These are phyloP conservation scores for Polypterus bichir DNA, from an alignment of 2,113 vertebrate species.

Conservation along the genomic window DNA sequence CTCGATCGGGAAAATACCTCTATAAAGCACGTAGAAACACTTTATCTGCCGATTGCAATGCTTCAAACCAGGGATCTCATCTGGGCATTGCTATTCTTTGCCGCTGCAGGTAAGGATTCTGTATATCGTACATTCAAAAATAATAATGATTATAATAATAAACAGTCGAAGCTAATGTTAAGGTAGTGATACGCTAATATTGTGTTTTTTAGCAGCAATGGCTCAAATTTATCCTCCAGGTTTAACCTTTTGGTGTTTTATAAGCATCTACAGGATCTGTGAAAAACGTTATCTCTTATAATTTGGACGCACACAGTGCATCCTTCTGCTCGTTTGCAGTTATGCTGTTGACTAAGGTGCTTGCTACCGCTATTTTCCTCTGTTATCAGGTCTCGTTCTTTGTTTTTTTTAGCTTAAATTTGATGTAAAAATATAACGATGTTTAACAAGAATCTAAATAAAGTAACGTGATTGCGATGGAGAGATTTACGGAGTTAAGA, in stretches of 20 bases:
- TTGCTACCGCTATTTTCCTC: not conserved
- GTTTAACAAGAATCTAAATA: not conserved
- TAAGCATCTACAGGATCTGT: not conserved
- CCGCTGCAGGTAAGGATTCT: constrained; percentile 68
- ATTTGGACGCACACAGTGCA: not conserved
- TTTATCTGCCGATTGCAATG: constrained; percentile 62
- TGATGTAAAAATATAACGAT: not conserved
- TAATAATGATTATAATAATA: constrained; percentile 5
- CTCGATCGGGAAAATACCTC: constrained; percentile 18
- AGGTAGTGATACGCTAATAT: constrained; percentile 1
- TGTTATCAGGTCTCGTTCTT: not conserved
- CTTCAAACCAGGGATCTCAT: constrained; percentile 62
- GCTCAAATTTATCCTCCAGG: not conserved
- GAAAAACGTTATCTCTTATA: not conserved
- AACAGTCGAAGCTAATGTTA: constrained; percentile 2
- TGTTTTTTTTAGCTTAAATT: not conserved
- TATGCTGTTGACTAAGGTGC: not conserved
- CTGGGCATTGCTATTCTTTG: constrained; percentile 68
- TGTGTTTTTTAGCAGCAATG: not conserved
- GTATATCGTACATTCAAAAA: constrained; percentile 1
- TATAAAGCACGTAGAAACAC: constrained; percentile 27
- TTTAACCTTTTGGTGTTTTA: not conserved
- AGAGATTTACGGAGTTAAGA: not conserved
- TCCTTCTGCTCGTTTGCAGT: not conserved
- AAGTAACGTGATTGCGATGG: not conserved